Conservation (phyloP, 35 echinoderm and acorn worm genomes). For the Amphiura filiformis region DNA sequence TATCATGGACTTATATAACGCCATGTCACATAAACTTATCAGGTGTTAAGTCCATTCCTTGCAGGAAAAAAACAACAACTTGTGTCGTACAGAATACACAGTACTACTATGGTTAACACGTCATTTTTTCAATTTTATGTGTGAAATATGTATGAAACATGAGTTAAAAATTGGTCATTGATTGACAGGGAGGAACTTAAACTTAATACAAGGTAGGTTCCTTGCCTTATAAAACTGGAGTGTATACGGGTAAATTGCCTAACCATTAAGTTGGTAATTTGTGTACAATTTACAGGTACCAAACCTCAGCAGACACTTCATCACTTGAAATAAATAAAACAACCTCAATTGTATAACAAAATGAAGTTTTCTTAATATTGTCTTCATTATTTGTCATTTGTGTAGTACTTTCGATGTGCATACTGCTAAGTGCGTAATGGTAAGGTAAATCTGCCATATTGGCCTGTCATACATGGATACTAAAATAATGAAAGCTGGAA, state of each 20-base stretch:
- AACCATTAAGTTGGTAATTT: not conserved
- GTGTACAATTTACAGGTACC: not conserved
- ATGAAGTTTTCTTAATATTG: not conserved
- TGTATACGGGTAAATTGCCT: not conserved
- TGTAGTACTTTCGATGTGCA: too few relatives aligned
- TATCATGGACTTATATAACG: too few relatives aligned
- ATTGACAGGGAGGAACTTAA: not conserved
- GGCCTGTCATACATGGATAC: too few relatives aligned
- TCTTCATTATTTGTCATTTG: not conserved
- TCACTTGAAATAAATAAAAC: not conserved
- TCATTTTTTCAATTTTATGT: not conserved
- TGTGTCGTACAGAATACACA: conserved; percentile 8
- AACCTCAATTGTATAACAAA: not conserved
- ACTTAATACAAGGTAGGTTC: not conserved
- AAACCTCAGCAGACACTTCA: not conserved
- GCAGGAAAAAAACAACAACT: not conserved
- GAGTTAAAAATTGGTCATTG: not conserved
- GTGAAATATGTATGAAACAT: not conserved
- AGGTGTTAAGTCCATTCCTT: conserved; percentile 13
- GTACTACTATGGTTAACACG: conserved; percentile 4
- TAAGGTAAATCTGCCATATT: too few relatives aligned
- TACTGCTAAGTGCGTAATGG: too few relatives aligned
- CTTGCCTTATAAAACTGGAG: conserved; percentile 9
- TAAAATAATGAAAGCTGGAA: too few relatives aligned
- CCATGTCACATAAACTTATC: too few relatives aligned